Conservation (phyloP, 2,888 invertebrate species). For the Phaonia tiefii region DNA sequence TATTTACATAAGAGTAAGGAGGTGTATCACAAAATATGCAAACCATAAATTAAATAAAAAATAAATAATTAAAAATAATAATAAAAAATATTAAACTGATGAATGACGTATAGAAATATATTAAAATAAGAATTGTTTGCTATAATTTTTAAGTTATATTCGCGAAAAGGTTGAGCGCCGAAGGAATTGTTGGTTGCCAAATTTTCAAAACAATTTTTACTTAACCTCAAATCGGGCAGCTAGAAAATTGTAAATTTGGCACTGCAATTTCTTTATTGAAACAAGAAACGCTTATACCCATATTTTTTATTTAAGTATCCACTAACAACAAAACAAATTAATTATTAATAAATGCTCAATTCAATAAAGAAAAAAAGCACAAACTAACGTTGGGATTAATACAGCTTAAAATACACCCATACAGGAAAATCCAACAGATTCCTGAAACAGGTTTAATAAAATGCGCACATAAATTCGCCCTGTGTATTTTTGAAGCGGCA, state of each 20-base stretch:
- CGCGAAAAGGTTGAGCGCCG: too few relatives aligned
- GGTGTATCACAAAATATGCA: conserved; percentile 66
- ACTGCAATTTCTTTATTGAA: conserved; percentile 24
- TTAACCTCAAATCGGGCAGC: conserved; percentile 57
- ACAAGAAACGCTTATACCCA: too few relatives aligned
- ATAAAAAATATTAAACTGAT: conserved; percentile 22
- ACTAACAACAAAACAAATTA: too few relatives aligned
- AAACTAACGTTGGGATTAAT: conserved; percentile 13
- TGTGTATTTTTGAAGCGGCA: too few relatives aligned
- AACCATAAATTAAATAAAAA: conserved; percentile 41
- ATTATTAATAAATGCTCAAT: too few relatives aligned
- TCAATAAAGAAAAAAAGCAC: too few relatives aligned
- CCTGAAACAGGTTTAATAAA: background rate
- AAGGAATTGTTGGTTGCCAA: background rate
- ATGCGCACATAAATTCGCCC: too few relatives aligned
- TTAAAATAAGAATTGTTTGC: too few relatives aligned
- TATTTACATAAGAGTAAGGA: conserved; percentile 57
- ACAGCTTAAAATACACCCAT: conserved; percentile 3
- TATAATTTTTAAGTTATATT: too few relatives aligned
- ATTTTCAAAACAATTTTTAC: conserved; percentile 20
- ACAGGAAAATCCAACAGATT: background rate
- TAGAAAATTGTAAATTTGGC: conserved; percentile 43
- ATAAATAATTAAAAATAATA: conserved; percentile 3
- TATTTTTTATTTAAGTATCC: too few relatives aligned
- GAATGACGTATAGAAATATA: background rate